These are phyloP conservation scores for Lepus townsendii DNA, from an alignment of 2,797 vertebrate genomes.

Conservation along the genomic window DNA sequence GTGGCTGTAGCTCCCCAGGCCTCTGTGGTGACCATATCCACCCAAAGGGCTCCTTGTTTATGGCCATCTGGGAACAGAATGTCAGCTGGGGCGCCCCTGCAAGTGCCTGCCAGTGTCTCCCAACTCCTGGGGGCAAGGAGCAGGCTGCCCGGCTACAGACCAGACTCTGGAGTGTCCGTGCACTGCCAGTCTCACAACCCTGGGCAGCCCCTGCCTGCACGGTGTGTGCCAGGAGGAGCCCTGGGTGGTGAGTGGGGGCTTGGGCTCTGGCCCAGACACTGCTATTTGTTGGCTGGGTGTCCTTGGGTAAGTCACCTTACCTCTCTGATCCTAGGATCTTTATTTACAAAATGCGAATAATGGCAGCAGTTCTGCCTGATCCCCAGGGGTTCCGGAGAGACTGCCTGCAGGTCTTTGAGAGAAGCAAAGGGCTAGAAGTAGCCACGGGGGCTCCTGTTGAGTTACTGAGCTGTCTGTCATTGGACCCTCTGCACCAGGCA, in stretches of 20 bases:
- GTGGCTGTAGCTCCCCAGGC: neutral
- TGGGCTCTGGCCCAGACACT: neutral
- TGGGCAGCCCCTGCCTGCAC: neutral
- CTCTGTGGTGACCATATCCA: neutral
- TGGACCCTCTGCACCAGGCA: neutral
- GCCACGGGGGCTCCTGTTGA: neutral
- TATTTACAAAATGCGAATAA: neutral
- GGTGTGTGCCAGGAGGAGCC: neutral
- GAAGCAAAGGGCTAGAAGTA: conserved; percentile 26
- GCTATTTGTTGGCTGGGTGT: neutral
- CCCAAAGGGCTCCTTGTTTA: conserved; percentile 53
- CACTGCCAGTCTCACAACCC: neutral
- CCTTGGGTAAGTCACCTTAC: neutral
- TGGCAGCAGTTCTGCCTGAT: neutral
- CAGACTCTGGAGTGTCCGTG: neutral
- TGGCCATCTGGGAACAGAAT: conserved; percentile 57
- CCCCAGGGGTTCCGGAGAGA: neutral
- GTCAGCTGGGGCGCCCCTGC: neutral
- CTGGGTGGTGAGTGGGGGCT: neutral
- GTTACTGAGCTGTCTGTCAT: neutral
- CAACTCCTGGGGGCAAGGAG: neutral
- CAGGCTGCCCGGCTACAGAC: neutral
- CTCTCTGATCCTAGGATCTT: conserved; percentile 4
- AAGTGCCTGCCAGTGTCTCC: conserved; percentile 10
- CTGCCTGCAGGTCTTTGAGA: neutral